A percentile compares a stretch with the other conserved stretches of the same genome.
Conservation (phyloP, 1,140 invertebrate species). For the Panulirus ornatus region DNA sequence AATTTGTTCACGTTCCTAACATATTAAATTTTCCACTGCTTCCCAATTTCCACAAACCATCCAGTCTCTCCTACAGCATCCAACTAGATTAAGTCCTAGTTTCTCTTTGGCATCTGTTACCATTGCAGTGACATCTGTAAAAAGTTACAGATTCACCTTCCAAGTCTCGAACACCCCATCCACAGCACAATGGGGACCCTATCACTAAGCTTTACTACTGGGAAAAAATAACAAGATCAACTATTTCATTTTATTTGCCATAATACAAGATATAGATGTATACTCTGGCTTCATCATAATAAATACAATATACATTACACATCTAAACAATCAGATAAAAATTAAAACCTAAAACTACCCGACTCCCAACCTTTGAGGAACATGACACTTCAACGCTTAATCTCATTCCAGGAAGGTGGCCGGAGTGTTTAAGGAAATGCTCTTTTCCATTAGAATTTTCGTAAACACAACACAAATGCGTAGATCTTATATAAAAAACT, state of each 20-base stretch:
- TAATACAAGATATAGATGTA: slow-evolving; percentile 10
- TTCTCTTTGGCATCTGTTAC: no score
- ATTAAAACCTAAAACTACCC: slow-evolving; percentile 25
- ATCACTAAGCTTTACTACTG: no score
- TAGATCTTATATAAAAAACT: slow-evolving; percentile 76
- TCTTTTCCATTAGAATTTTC: slow-evolving; percentile 81
- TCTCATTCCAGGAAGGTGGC: slow-evolving; percentile 69
- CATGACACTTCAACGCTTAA: background rate
- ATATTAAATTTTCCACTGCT: no score
- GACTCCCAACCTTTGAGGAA: slow-evolving; percentile 21
- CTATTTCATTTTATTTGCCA: slow-evolving; percentile 42
- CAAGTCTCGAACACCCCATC: no score
- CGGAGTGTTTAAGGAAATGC: slow-evolving; percentile 82
- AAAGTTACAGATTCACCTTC: no score
- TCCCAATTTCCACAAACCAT: no score
- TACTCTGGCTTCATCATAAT: slow-evolving; percentile 41
- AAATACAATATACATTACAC: slow-evolving; percentile 51
- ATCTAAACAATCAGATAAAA: slow-evolving; percentile 24
- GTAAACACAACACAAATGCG: slow-evolving; percentile 81
- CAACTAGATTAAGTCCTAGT: no score
- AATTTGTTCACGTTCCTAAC: no score
- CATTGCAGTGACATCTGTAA: no score
- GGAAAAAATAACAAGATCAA: background rate
- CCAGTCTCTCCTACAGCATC: no score
- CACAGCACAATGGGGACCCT: no score